phyloP scores from a whole-genome alignment of 2,888 invertebrate species.

The Lithophane socia region DNA sequence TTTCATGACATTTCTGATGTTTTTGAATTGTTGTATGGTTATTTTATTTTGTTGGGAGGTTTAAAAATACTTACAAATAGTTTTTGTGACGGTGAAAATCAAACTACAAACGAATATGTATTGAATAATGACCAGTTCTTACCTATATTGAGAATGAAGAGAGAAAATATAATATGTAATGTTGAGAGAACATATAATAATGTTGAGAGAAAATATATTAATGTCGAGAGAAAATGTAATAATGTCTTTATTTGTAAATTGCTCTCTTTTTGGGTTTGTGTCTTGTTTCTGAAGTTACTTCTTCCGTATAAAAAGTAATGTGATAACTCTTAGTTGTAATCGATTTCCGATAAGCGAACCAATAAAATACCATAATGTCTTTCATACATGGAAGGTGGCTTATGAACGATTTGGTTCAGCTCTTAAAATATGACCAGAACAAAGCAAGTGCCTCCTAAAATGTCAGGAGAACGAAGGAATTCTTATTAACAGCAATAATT shows the following conservation, averaged over 20 bases:
- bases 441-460: conserved; percentile 16
- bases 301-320: background rate
- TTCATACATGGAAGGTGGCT: background rate
- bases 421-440: conserved; percentile 21
- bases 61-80: background rate
- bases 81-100: background rate
- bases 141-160: background rate
- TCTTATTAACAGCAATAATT: conserved; percentile 37
- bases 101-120: background rate
- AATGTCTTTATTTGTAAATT: background rate
- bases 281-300: background rate
- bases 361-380: background rate
- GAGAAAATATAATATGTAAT: background rate
- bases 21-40: background rate
- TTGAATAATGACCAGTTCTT: background rate
- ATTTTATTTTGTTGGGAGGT: background rate
- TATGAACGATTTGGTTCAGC: conserved; percentile 3
- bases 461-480: conserved; percentile 14
- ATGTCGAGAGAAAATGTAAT: too few species aligned
- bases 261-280: background rate
- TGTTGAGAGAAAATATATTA: background rate
- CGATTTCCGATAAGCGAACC: background rate
- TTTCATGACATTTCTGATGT: conserved; percentile 4
- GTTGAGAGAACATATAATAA: too few species aligned
- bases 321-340: too few species aligned